phyloP scores from a whole-genome alignment of 2,113 vertebrate species.

The Epinephelus lanceolatus region DNA sequence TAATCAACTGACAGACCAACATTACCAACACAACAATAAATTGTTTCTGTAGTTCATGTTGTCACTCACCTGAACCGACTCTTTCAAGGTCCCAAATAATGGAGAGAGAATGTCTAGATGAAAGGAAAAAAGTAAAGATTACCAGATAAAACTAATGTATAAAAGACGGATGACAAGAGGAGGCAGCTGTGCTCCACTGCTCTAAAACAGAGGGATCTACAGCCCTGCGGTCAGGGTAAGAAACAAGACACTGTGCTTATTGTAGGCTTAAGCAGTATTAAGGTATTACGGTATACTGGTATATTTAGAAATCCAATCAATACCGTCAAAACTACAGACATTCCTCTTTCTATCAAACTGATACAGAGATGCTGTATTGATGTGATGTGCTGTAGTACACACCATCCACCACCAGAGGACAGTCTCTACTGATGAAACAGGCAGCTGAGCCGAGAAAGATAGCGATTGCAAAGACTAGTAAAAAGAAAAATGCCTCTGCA shows the following conservation, averaged over 20 bases:
- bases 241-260: neutral
- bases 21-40: neutral
- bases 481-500: no score
- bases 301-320: no score
- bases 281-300: no score
- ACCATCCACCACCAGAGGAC: no score
- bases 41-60: neutral
- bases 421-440: no score
- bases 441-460: no score
- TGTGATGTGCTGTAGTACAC: no score
- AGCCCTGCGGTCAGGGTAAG: neutral
- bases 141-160: neutral
- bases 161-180: neutral
- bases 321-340: no score
- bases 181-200: neutral
- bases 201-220: neutral
- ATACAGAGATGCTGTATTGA: no score
- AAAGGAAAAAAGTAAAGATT: neutral
- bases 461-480: no score
- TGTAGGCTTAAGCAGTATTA: neutral
- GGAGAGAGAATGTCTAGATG: slow-evolving; percentile 95
- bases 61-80: slow-evolving; percentile 92
- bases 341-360: no score
- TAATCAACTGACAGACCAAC: neutral
- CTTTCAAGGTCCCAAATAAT: slow-evolving; percentile 93